phyloP scores from a whole-genome alignment of 2,797 vertebrate species.

The Acipenser ruthenus region DNA sequence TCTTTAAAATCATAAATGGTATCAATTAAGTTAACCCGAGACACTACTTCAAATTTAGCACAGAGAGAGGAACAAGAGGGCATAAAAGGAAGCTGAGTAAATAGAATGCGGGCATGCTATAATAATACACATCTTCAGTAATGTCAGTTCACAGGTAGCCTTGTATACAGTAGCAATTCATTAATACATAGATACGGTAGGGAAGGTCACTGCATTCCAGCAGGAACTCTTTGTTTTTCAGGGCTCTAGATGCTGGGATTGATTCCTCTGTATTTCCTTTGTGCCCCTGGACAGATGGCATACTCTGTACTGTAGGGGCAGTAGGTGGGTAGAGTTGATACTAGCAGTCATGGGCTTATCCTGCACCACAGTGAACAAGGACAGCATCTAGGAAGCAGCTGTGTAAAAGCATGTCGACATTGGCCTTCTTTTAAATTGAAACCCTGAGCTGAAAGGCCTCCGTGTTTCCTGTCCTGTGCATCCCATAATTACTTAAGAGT shows the following conservation, averaged over 20 bases:
- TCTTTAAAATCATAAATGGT: no score
- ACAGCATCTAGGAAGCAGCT: constrained; percentile 63
- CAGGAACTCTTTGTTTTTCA: constrained; percentile 36
- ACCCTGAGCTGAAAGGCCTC: neutral
- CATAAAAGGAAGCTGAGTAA: no score
- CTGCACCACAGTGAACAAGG: constrained; percentile 29
- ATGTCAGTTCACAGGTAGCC: neutral
- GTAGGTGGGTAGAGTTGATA: constrained; percentile 31
- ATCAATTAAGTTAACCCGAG: no score
- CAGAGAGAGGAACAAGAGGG: no score
- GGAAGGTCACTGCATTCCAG: neutral
- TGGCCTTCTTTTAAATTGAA: constrained; percentile 20
- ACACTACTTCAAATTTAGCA: no score
- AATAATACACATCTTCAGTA: no score
- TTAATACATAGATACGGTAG: neutral
- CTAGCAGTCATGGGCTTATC: constrained; percentile 35
- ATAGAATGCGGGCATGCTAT: no score
- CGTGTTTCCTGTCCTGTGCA: constrained; percentile 21
- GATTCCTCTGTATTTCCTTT: constrained; percentile 4
- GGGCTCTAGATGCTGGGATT: constrained; percentile 29
- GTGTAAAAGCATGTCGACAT: constrained; percentile 26
- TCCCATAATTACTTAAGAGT: constrained; percentile 26
- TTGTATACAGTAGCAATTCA: constrained; percentile 9
- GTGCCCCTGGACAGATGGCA: constrained; percentile 43
- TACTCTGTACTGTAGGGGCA: constrained; percentile 31